phyloP scores from a whole-genome alignment of 1,140 invertebrate species.

The Drosophila pandora region DNA sequence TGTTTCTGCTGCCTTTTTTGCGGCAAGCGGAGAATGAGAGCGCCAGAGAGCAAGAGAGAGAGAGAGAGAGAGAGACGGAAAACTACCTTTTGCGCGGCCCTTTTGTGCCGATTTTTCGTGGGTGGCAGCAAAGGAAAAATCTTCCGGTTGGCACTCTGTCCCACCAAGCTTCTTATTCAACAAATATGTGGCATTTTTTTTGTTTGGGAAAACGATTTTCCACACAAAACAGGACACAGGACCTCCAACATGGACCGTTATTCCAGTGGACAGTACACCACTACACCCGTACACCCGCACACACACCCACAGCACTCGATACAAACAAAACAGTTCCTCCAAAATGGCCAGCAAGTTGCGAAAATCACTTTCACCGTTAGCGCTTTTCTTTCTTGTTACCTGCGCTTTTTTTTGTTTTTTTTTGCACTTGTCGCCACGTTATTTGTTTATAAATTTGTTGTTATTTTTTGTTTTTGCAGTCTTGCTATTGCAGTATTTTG shows the following conservation, averaged over 20 bases:
- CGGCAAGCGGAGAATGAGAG: slow-evolving; percentile 1
- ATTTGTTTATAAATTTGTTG: slow-evolving; percentile 25
- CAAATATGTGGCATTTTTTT: slow-evolving; percentile 33
- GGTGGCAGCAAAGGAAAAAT: slow-evolving; percentile 48
- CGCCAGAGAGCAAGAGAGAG: not conserved
- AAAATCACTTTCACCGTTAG: slow-evolving; percentile 47
- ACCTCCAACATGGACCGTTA: too few relatives aligned
- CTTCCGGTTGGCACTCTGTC: slow-evolving; percentile 33
- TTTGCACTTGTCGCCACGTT: slow-evolving; percentile 37
- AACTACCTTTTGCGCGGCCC: slow-evolving; percentile 38
- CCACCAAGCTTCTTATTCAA: slow-evolving; percentile 45
- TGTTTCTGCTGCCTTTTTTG: slow-evolving; percentile 11
- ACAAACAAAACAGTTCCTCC: slow-evolving; percentile 5
- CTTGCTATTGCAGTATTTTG: not conserved
- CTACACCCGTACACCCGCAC: not conserved
- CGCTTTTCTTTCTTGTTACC: slow-evolving; percentile 32
- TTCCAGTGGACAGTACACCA: not conserved
- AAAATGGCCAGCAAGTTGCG: slow-evolving; percentile 1
- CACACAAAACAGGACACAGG: not conserved
- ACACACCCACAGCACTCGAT: not conserved
- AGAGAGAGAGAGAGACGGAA: slow-evolving; percentile 9
- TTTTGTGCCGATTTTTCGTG: slow-evolving; percentile 56
- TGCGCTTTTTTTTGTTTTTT: slow-evolving; percentile 30
- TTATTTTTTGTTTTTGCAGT: slow-evolving; percentile 1
- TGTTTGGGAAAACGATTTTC: slow-evolving; percentile 3